Evolutionary conservation across 2,113 vertebrate species (phyloP), one percentile per base, ranked within the genome.

Genomic region (Protobothrops mucrosquamatus): DNA sequence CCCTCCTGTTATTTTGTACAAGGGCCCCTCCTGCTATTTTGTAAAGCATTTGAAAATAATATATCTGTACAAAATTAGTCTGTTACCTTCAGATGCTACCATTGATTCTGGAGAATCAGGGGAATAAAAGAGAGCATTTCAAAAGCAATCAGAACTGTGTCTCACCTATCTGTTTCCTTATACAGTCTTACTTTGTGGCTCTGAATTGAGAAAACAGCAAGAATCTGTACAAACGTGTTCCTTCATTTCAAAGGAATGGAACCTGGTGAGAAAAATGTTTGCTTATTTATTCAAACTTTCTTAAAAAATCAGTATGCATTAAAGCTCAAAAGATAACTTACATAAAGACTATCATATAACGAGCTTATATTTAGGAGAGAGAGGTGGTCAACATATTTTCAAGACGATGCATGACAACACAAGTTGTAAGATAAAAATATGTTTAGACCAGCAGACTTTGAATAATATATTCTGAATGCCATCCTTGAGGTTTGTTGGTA

Each of bases 381-480:
- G 29, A 88, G 94, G 93, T n/a, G 6, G 92, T 26, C 0, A 23
- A 93, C 85, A 92, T 94, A 69, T 91, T 48, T 91, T 55, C 95
- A 92, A 95, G 95, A 96, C 69, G n/a, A 87, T 48, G 46, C 34
- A 90, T 94, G 89, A 94, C 96, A 96, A 95, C 74, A 86, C 69
- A 51, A 90, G 57, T 91, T 93, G 26, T 22, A 89, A 29, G 92
- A 92, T 92, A 94, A 92, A 64, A 94, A 94, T 18, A 1, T 92
- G 87, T 56, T 92, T 93, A 91, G 81, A 85, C 92, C 94, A 96
- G 87, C 14, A 95, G 54, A 93, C 10, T 91, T 52, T 92, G 56
- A 24, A 94, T 92, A 95, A 96, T 94, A 92, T 96, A 91, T 88
- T 96, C 88, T 94, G 92, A 94, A 89, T 23, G 94, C 26, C 14